Conservation (phyloP, 2,888 invertebrate species). For the Sisyra terminalis region DNA sequence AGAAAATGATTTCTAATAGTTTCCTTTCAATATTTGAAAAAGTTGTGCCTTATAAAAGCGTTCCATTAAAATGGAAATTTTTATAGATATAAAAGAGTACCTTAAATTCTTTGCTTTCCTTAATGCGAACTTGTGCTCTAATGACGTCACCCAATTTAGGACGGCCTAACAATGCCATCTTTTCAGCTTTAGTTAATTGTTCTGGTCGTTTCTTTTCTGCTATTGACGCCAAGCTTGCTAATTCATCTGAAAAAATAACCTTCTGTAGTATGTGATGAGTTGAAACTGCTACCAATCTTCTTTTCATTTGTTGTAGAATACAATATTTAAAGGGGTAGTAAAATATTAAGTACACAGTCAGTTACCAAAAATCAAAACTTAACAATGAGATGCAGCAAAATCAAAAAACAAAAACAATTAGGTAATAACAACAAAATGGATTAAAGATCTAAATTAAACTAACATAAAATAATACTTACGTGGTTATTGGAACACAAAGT, state of each 20-base stretch:
- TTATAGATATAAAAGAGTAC: conserved; percentile 27
- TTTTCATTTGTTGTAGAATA: neutral
- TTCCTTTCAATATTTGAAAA: neutral
- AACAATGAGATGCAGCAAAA: neutral
- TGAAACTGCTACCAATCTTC: neutral
- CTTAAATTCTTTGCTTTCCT: conserved; percentile 98
- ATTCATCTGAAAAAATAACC: conserved; percentile 27
- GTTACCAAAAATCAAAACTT: neutral
- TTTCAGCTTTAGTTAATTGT: conserved; percentile 63
- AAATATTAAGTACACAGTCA: neutral
- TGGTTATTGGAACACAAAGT: neutral
- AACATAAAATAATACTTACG: conserved; percentile 1
- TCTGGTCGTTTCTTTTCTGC: conserved; percentile 47
- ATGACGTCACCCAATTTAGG: conserved; percentile 81
- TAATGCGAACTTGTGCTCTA: conserved; percentile 76
- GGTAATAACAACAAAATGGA: no score
- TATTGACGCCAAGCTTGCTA: conserved; percentile 42
- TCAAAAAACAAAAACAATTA: neutral
- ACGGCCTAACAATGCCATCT: conserved; percentile 77
- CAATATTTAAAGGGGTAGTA: neutral
- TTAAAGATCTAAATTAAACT: neutral
- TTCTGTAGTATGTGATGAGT: neutral
- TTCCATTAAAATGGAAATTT: neutral
- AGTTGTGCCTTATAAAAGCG: neutral
- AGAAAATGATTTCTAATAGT: neutral